Conservation (phyloP, 1,140 invertebrate genomes). For the Galendromus occidentalis region DNA sequence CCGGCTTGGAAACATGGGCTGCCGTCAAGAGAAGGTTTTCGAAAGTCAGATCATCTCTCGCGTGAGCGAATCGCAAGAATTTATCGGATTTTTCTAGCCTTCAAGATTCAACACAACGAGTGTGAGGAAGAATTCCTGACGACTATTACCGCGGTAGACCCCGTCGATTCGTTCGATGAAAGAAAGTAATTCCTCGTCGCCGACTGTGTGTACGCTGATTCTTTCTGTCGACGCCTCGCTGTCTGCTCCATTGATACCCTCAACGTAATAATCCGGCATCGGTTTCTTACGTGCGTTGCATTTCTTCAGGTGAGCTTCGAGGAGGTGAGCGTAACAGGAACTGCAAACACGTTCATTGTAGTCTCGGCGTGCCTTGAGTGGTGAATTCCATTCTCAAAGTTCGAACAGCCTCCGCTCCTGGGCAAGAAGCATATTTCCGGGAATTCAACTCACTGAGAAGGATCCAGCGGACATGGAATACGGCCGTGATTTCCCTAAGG, state of each 20-base stretch:
- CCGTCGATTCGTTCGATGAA: background rate
- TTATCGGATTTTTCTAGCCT: too few relatives aligned
- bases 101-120: too few relatives aligned
- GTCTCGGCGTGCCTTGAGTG: too few relatives aligned
- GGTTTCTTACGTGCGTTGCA: background rate
- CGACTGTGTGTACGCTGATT: background rate
- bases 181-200: background rate
- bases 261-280: background rate
- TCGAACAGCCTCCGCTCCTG: too few relatives aligned
- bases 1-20: background rate
- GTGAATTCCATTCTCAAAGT: too few relatives aligned
- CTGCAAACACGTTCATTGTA: background rate
- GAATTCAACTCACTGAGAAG: background rate
- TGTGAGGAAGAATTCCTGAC: too few relatives aligned
- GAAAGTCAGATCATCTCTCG: background rate
- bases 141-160: background rate
- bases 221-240: background rate
- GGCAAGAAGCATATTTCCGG: background rate
- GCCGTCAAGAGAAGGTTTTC: background rate
- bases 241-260: slow-evolving; percentile 3
- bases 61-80: too few relatives aligned
- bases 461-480: background rate
- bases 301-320: background rate
- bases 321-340: background rate
- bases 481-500: background rate